phyloP scores from a whole-genome alignment of 2,797 vertebrate genomes.

The Alcedo quadribrachys region DNA sequence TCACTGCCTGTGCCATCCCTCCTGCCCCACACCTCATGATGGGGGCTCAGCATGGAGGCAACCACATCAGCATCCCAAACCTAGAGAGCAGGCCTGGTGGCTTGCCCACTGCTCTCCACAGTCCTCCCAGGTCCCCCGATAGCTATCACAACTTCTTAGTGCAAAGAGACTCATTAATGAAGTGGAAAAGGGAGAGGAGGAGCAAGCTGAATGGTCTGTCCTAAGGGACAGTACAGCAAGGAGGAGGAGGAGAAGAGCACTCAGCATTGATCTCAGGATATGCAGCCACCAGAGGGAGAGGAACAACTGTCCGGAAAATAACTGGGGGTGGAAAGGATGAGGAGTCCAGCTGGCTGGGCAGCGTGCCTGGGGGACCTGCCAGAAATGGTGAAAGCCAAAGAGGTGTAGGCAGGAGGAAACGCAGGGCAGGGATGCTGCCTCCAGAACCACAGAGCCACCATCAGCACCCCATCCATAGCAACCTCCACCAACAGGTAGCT shows the following conservation, averaged over 20 bases:
- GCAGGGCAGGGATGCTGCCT: neutral
- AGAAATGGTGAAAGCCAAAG: neutral
- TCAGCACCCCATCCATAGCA: neutral
- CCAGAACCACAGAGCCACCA: neutral
- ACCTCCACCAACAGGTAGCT: neutral
- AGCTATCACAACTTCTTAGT: constrained; percentile 7
- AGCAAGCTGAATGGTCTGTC: constrained; percentile 31
- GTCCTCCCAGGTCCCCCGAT: neutral
- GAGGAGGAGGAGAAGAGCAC: neutral
- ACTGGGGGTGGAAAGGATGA: neutral
- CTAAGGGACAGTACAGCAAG: constrained; percentile 17
- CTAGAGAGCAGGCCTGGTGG: neutral
- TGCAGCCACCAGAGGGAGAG: neutral
- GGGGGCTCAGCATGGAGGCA: neutral
- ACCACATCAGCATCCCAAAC: neutral
- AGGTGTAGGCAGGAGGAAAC: neutral
- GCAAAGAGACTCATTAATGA: constrained; percentile 44
- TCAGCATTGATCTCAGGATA: neutral
- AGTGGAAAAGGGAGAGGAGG: constrained; percentile 54
- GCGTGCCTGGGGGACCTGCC: neutral
- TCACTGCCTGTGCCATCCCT: neutral
- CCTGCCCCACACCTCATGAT: accelerated
- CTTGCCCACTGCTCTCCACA: neutral
- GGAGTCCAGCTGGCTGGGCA: neutral
- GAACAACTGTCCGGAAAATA: neutral